A percentile compares a stretch with the other conserved stretches of the same genome.
Conservation (phyloP, 2,113 vertebrate genomes). For the Micronycteris hirsuta region DNA sequence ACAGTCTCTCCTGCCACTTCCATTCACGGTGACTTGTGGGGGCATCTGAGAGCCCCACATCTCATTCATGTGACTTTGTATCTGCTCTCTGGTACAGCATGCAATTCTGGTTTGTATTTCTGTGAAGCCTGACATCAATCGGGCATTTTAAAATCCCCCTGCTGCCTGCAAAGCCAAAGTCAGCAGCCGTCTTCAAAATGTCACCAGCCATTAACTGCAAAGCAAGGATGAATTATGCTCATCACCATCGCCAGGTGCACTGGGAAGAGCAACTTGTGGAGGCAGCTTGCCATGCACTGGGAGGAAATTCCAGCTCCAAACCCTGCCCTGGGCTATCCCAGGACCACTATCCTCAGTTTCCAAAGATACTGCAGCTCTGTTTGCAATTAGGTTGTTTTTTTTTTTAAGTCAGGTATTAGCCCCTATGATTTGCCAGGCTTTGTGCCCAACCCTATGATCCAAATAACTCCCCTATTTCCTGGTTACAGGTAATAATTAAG, state of each 20-base stretch:
- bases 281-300: not conserved
- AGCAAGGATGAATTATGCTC: not conserved
- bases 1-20: not conserved
- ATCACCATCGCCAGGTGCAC: not conserved
- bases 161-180: conserved; percentile 21
- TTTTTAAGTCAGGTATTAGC: not conserved
- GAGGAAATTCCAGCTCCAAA: not conserved
- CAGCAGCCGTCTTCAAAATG: conserved; percentile 41
- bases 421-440: not conserved
- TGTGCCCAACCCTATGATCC: not conserved
- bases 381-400: not conserved
- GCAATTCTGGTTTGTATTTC: conserved; percentile 9
- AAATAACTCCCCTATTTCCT: not conserved
- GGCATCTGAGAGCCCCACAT: not conserved
- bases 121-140: not conserved
- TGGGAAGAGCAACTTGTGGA: not conserved
- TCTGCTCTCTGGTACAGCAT: not conserved
- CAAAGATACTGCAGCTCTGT: not conserved
- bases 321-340: not conserved
- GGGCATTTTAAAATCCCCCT: conserved; percentile 32
- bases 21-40: not conserved
- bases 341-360: not conserved
- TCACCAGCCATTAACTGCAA: conserved; percentile 46
- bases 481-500: not conserved
- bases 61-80: not conserved